A percentile compares a stretch with the other conserved stretches of the same genome.
These are phyloP conservation scores for Drosophila quadrilineata DNA, from an alignment of 1,140 invertebrate genomes.

Conservation along the genomic window DNA sequence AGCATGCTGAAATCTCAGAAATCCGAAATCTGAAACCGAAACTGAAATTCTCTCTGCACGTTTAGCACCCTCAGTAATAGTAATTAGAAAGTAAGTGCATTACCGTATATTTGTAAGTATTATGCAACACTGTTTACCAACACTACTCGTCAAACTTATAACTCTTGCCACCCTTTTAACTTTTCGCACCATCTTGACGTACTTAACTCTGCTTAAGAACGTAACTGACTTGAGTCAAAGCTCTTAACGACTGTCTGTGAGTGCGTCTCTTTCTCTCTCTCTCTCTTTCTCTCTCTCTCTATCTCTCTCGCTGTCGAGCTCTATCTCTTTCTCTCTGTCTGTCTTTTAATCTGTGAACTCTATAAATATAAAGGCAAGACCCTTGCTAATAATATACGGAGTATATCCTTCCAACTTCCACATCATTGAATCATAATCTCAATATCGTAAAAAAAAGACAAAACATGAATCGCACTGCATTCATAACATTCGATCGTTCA, in stretches of 20 bases:
- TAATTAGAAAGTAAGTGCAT: slow-evolving; percentile 50
- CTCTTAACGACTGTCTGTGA: slow-evolving; percentile 63
- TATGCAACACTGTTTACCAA: slow-evolving; percentile 10
- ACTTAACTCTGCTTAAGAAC: slow-evolving; percentile 3
- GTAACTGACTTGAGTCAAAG: slow-evolving; percentile 16
- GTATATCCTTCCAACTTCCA: slow-evolving; percentile 1
- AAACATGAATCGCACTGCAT: slow-evolving; percentile 17
- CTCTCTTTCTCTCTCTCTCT: neutral
- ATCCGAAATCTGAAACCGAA: slow-evolving; percentile 21
- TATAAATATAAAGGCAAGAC: slow-evolving; percentile 29
- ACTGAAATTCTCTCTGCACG: slow-evolving; percentile 47
- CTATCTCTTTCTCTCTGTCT: neutral
- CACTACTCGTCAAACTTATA: slow-evolving; percentile 5
- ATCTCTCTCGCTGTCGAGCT: neutral
- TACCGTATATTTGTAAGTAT: slow-evolving; percentile 23
- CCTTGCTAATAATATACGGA: slow-evolving; percentile 16
- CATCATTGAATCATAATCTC: slow-evolving; percentile 16
- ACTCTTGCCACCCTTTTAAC: slow-evolving; percentile 23
- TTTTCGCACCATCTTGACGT: slow-evolving; percentile 11
- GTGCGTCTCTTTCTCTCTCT: slow-evolving; percentile 30
- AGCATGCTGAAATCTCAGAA: slow-evolving; percentile 31
- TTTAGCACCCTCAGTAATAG: slow-evolving; percentile 60
- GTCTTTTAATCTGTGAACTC: slow-evolving; percentile 15
- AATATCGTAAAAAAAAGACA: slow-evolving; percentile 12
- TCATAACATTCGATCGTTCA: slow-evolving; percentile 20